A percentile compares a stretch with the other conserved stretches of the same genome.
Conservation (phyloP, 2,888 invertebrate genomes). For the Colostygia pectinataria region DNA sequence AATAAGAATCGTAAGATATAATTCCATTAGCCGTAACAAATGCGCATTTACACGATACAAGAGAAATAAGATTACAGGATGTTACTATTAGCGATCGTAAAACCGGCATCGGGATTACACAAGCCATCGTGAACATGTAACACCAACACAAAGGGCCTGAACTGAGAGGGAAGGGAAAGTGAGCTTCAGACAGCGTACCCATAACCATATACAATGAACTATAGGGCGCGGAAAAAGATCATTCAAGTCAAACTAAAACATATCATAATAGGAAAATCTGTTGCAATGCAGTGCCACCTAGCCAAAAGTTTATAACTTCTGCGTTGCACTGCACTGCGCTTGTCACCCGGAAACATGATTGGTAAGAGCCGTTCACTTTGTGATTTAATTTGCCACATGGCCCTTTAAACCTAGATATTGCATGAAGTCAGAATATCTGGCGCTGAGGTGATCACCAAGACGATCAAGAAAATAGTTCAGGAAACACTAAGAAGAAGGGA, state of each 20-base stretch:
- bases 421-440: no score
- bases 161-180: not conserved
- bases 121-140: conserved; percentile 53
- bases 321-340: no score
- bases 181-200: not conserved
- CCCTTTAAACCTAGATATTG: no score
- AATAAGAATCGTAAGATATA: not conserved
- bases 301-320: no score
- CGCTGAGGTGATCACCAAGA: no score
- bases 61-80: conserved; percentile 12
- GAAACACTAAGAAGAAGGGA: no score
- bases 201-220: not conserved
- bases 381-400: no score
- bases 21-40: conserved; percentile 14
- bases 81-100: conserved; percentile 43
- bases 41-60: conserved; percentile 2
- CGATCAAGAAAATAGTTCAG: no score
- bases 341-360: no score
- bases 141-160: conserved; percentile 51
- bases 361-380: no score
- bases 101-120: conserved; percentile 43
- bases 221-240: not conserved
- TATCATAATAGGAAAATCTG: not conserved
- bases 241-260: not conserved
- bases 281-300: no score